Evolutionary conservation across 1,140 invertebrate species (phyloP), one percentile per base, ranked within the genome.

Genomic region (Antheraea mylitta): DNA sequence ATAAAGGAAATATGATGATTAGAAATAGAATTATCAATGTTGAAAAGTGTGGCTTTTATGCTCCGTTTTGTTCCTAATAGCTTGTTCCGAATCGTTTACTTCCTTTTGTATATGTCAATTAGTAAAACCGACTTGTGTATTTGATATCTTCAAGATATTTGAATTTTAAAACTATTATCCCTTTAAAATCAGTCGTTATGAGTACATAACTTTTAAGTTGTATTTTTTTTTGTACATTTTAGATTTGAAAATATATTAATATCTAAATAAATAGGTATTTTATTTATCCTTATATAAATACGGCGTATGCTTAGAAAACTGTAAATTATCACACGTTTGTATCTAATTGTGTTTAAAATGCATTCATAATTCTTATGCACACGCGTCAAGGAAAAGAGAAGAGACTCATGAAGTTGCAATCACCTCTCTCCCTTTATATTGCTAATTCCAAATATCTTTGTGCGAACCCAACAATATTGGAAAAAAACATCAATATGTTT

Each of bases 151-250:
- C 70, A 72, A 81, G 76, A 71, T 85, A 80, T 82, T 86, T 72
- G 72, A 83, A 81, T 76, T 79, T 71, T 80, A 79, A 81, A 81
- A 78, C 76, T 82, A 86, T 84, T 81, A 87, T 85, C 85, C 77
- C 22, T 86, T 83, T 79, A 80, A 79, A 82, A 89, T 79, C 89
- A 85, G 87, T 77, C 83, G 83, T 89, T 86, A 86, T 82, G 82
- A 88, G 85, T 91, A 91, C 87, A 90, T 88, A 88, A 91, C 77
- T 78, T 86, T 86, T 91, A 91, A 91, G 88, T 91, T 91, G 89
- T 91, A 91, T 91, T 91, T 91, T 91, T 91, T 90, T 91, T 91
- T 90, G 87, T 91, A 91, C 89, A 91, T 91, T 91, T 89, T 91
- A 91, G 89, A 90, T 90, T 90, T 86, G 85, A 88, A 89, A 90